Evolutionary conservation across 1,140 invertebrate species (phyloP), one percentile per base, ranked within the genome.

Genomic region (Hypsibius dujardini): DNA sequence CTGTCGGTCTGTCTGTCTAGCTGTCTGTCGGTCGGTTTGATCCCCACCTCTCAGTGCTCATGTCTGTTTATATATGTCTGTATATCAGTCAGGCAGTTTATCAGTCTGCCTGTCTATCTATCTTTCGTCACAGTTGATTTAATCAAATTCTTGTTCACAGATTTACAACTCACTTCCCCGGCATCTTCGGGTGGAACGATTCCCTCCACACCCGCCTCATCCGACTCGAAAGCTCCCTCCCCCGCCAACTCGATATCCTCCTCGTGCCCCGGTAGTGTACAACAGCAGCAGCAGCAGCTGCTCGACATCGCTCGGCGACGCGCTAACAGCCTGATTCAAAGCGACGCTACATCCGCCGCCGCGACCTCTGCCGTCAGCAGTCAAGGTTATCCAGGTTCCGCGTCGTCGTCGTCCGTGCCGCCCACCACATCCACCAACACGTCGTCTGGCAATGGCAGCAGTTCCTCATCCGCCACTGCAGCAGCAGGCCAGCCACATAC

Each of bases 161-260:
- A 67, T 42, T 42, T 67, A 42, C 62, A 67, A 67, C 12, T 67
- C 12, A 42, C 62, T 3, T 67, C 62, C 3, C 62, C 62, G 7
- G 42, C 62, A 42, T 67, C 62, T 7, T 12, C 45, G 7, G 42
- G 42, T 67, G 42, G 7, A 12, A 46, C 2, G 46, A 67, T 7
- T 42, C 7, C 62, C 7, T 67, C 62, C 12, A 67, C 62, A 7
- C 42, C 62, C 3, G 62, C 7, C 62, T 67, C 62, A 7, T 42
- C 45, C 3, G 62, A 67, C 3, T 67, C 62, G 62, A 67, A 14
- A 7, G 62, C 42, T 7, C 62, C 62, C 3, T 75, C 74, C 40
- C 75, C 72, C 40, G 71, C 70, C 40, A 75, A 72, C 59, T 74
- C 74, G 2, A 73, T 75, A 7, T 72, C 74, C 46, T 75, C 74